A percentile compares a stretch with the other conserved stretches of the same genome.
Evolutionary conservation across 2,113 vertebrate genomes (phyloP).

Genomic region (Perca flavescens): DNA sequence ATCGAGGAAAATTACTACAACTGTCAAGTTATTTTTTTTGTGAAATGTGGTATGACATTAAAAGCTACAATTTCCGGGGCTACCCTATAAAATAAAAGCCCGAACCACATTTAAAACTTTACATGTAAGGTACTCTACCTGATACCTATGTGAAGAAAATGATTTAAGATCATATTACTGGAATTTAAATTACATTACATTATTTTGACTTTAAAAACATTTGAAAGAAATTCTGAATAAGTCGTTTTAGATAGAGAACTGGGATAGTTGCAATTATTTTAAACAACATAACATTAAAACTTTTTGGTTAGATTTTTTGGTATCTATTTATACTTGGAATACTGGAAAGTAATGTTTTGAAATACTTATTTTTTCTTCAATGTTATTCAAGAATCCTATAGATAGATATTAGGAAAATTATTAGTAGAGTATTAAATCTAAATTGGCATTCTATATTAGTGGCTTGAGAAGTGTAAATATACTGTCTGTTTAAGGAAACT

Average conservation of each 20-base stretch:
- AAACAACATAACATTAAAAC: background rate
- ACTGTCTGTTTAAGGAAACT: background rate
- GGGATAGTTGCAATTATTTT: background rate
- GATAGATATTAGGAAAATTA: background rate
- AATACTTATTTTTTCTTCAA: background rate
- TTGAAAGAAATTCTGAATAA: background rate
- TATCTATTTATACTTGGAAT: too few species aligned
- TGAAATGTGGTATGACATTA: background rate
- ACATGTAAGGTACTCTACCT: background rate
- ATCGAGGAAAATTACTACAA: constrained; percentile 11
- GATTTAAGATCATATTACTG: background rate
- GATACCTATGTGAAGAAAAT: background rate
- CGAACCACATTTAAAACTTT: background rate
- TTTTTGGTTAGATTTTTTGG: too few species aligned
- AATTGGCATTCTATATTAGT: background rate
- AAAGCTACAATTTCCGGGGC: background rate
- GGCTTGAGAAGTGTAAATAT: background rate
- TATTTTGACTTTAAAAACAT: background rate
- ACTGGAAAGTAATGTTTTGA: background rate
- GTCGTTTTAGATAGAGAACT: background rate
- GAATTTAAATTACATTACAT: background rate
- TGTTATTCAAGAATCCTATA: background rate
- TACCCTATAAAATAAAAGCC: constrained; percentile 48
- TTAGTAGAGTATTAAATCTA: background rate
- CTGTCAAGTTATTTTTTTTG: constrained; percentile 4